phyloP scores from a whole-genome alignment of 2,797 vertebrate species.

The Rhabdomys pumilio region DNA sequence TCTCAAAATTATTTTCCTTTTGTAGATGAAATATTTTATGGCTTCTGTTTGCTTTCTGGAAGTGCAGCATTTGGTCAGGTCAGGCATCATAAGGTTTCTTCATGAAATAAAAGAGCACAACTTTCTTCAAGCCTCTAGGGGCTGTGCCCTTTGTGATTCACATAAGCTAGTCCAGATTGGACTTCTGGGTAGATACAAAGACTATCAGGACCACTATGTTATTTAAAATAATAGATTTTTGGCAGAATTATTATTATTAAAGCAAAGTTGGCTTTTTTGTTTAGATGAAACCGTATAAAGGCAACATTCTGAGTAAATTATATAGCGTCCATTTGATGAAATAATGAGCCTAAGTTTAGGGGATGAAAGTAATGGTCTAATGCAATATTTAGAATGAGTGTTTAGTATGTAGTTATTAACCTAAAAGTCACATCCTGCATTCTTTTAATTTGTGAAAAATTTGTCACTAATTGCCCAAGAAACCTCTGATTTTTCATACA shows the following conservation, averaged over 20 bases:
- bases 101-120: slow-evolving; percentile 44
- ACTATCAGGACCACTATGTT: slow-evolving; percentile 74
- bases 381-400: slow-evolving; percentile 77
- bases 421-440: slow-evolving; percentile 77
- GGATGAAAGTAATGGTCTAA: slow-evolving; percentile 76
- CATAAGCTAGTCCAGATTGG: slow-evolving; percentile 54
- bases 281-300: slow-evolving; percentile 77
- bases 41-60: slow-evolving; percentile 25
- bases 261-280: slow-evolving; percentile 76
- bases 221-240: slow-evolving; percentile 78
- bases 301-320: slow-evolving; percentile 84
- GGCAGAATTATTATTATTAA: slow-evolving; percentile 75
- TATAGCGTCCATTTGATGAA: slow-evolving; percentile 78
- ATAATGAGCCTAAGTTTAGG: slow-evolving; percentile 80
- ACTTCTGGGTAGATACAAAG: slow-evolving; percentile 68
- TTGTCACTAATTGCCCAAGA: slow-evolving; percentile 79
- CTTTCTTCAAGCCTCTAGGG: slow-evolving; percentile 37
- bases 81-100: background rate
- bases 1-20: slow-evolving; percentile 52
- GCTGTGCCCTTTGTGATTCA: slow-evolving; percentile 55
- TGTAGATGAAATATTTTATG: slow-evolving; percentile 29
- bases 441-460: slow-evolving; percentile 82
- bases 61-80: slow-evolving; percentile 4
- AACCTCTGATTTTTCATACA: slow-evolving; percentile 82
- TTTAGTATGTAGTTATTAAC: slow-evolving; percentile 84